These are phyloP conservation scores for Xiphias gladius DNA, from an alignment of 2,113 vertebrate genomes.

Conservation along the genomic window DNA sequence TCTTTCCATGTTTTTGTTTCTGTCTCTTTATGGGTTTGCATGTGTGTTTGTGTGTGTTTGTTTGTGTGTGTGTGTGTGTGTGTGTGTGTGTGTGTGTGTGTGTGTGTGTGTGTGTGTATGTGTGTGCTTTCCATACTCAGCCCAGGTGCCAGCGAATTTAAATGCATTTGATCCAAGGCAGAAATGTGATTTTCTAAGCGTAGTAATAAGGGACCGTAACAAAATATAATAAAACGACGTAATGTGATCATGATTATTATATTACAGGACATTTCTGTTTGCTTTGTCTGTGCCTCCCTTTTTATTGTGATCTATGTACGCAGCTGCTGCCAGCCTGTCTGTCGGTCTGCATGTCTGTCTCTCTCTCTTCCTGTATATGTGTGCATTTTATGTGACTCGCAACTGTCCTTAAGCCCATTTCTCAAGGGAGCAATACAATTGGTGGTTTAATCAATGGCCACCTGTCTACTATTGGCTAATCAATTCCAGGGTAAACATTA, in stretches of 20 bases:
- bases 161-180: constrained; percentile 57
- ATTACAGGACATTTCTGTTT: constrained; percentile 73
- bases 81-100: neutral
- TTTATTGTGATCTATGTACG: constrained; percentile 65
- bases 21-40: neutral
- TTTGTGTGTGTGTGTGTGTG: neutral
- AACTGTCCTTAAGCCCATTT: constrained; percentile 44
- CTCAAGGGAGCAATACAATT: constrained; percentile 58
- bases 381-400: constrained; percentile 35
- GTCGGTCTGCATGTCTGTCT: constrained; percentile 13
- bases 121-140: constrained; percentile 21
- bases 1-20: neutral
- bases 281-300: constrained; percentile 56
- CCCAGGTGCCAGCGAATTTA: constrained; percentile 67
- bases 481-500: constrained; percentile 71
- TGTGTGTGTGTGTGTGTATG: neutral
- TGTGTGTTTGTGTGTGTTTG: neutral
- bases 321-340: constrained; percentile 52
- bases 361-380: constrained; percentile 36
- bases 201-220: constrained; percentile 66
- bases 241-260: constrained; percentile 74
- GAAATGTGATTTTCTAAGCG: constrained; percentile 74
- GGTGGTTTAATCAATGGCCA: constrained; percentile 61
- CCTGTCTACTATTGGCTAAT: constrained; percentile 67
- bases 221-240: constrained; percentile 72